Conservation (phyloP, 1,140 invertebrate genomes). For the Nasonia giraulti region DNA sequence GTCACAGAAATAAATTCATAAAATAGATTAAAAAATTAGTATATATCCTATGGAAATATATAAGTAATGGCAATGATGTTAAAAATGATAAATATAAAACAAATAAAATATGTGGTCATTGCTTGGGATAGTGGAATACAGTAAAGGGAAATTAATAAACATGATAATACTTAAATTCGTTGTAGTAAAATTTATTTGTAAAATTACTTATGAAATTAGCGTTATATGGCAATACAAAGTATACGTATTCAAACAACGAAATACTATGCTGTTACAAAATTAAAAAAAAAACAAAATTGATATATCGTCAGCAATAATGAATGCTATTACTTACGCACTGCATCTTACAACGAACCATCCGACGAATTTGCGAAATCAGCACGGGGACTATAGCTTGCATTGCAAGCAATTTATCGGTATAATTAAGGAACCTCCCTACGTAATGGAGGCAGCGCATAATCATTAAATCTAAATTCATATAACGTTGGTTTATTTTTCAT, state of each 20-base stretch:
- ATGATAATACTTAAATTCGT: not conserved
- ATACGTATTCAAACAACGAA: slow-evolving; percentile 23
- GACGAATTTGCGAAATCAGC: slow-evolving; percentile 37
- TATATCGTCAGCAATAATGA: slow-evolving; percentile 21
- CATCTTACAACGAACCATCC: slow-evolving; percentile 35
- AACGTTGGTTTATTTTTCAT: slow-evolving; percentile 7
- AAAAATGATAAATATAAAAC: too few species aligned
- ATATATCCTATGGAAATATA: too few species aligned
- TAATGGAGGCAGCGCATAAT: slow-evolving; percentile 11
- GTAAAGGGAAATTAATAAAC: not conserved
- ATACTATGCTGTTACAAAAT: slow-evolving; percentile 18
- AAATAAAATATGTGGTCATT: too few species aligned
- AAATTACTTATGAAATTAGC: slow-evolving; percentile 42
- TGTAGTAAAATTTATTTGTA: slow-evolving; percentile 50
- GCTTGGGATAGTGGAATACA: not conserved
- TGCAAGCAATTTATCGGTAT: slow-evolving; percentile 30
- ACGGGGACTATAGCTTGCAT: slow-evolving; percentile 11
- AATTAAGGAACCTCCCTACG: slow-evolving; percentile 2
- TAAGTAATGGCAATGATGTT: too few species aligned
- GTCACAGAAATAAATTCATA: too few species aligned
- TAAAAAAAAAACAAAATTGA: slow-evolving; percentile 38
- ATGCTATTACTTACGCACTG: slow-evolving; percentile 1
- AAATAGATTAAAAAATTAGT: too few species aligned
- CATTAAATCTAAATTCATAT: slow-evolving; percentile 26
- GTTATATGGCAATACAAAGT: slow-evolving; percentile 40